A percentile compares a stretch with the other conserved stretches of the same genome.
These are phyloP conservation scores for Gallinago nigripennis DNA, from an alignment of 2,797 vertebrate species.

Conservation along the genomic window DNA sequence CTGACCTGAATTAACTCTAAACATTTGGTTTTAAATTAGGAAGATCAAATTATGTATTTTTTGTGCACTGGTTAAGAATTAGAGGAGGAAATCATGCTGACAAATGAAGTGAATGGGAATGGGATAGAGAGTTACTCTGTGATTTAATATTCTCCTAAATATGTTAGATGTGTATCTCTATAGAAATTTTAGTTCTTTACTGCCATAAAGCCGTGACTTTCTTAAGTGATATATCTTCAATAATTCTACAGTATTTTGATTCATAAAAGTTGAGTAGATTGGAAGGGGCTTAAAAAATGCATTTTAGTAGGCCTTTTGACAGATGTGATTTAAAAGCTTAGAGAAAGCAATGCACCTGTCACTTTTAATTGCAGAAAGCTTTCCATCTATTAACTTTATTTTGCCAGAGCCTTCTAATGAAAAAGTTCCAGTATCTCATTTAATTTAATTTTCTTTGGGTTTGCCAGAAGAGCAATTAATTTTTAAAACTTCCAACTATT, in stretches of 20 bases:
- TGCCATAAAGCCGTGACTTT: not conserved
- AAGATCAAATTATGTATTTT: not conserved
- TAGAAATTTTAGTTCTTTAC: conserved; percentile 6
- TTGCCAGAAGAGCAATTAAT: conserved; percentile 79
- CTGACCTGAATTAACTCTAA: not conserved
- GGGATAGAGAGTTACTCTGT: not conserved
- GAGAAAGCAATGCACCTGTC: conserved; percentile 63
- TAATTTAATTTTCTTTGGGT: conserved; percentile 70
- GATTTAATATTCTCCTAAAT: conserved; percentile 26
- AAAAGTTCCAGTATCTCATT: conserved; percentile 75
- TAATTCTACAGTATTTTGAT: conserved; percentile 28
- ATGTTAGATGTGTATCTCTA: not conserved
- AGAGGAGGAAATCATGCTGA: conserved; percentile 10
- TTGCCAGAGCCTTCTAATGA: conserved; percentile 74
- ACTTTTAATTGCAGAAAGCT: conserved; percentile 70
- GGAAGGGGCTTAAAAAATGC: conserved; percentile 64
- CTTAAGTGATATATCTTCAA: conserved; percentile 11
- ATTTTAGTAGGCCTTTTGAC: conserved; percentile 60
- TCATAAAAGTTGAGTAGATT: conserved; percentile 54
- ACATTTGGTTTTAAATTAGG: not conserved
- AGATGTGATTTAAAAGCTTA: conserved; percentile 66
- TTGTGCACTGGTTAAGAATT: not conserved
- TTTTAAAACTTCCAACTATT: conserved; percentile 67
- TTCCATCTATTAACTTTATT: conserved; percentile 70
- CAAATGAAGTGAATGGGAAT: not conserved